phyloP scores from a whole-genome alignment of 2,797 vertebrate species.

The Enteromius afrohamiltoni region DNA sequence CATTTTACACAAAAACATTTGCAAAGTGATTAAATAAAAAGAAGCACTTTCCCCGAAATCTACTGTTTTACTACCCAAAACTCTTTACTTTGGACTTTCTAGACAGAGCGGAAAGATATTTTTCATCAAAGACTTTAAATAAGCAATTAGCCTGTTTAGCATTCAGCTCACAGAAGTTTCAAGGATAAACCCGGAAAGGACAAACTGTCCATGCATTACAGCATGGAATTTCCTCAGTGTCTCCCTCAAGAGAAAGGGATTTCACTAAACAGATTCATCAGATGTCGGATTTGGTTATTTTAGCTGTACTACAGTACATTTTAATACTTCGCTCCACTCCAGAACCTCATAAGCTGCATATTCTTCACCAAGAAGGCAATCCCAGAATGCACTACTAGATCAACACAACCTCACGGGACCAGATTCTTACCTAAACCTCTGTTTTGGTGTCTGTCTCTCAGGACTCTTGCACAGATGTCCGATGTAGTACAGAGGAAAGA shows the following conservation, averaged over 20 bases:
- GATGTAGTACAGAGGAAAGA: slow-evolving; percentile 93
- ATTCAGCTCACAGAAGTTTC: slow-evolving; percentile 57
- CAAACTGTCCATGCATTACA: neutral
- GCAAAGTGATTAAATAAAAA: neutral
- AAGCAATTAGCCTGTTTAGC: slow-evolving; percentile 38
- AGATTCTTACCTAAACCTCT: slow-evolving; percentile 89
- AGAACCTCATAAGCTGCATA: neutral
- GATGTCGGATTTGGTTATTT: slow-evolving; percentile 29
- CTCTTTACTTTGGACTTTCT: neutral
- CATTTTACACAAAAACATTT: neutral
- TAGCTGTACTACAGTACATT: slow-evolving; percentile 32
- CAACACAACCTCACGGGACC: neutral
- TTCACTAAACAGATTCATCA: slow-evolving; percentile 3
- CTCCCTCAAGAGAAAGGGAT: slow-evolving; percentile 51
- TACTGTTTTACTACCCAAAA: neutral
- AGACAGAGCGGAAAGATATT: neutral
- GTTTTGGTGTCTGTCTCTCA: slow-evolving; percentile 89
- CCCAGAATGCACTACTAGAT: neutral
- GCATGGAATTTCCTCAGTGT: slow-evolving; percentile 38
- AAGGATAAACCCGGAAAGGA: slow-evolving; percentile 43
- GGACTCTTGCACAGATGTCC: slow-evolving; percentile 89
- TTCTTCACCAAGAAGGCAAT: slow-evolving; percentile 4
- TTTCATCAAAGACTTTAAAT: neutral
- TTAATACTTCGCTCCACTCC: neutral
- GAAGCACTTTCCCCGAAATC: neutral